phyloP scores from a whole-genome alignment of 2,797 vertebrate species.

The Dipus sagitta region DNA sequence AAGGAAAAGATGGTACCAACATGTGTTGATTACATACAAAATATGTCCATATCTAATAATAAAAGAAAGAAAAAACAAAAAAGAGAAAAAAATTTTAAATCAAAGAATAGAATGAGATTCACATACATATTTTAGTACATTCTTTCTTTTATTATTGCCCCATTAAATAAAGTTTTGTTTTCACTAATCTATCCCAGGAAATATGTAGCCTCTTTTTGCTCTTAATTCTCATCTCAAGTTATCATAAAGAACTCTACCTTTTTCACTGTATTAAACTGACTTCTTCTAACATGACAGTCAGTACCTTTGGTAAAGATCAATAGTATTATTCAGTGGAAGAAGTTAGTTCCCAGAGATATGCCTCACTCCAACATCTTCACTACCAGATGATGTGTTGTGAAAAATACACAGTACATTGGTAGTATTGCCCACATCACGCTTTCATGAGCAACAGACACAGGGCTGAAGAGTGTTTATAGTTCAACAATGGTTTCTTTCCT shows the following conservation, averaged over 20 bases:
- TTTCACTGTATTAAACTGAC: background rate
- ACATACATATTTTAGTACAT: background rate
- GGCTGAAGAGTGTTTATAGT: background rate
- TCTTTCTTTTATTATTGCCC: background rate
- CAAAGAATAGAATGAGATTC: background rate
- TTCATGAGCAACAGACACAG: slow-evolving; percentile 1
- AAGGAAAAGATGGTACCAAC: no score
- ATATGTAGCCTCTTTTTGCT: background rate
- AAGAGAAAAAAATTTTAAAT: background rate
- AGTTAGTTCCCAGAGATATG: background rate
- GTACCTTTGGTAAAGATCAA: background rate
- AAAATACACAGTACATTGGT: background rate
- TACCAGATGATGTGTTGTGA: background rate
- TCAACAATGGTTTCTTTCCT: background rate
- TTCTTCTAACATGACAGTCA: background rate
- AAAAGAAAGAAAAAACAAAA: background rate
- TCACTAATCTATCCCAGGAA: background rate
- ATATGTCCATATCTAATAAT: no score
- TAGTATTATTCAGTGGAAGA: background rate
- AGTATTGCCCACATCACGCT: background rate
- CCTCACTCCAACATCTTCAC: background rate
- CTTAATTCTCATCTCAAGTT: background rate
- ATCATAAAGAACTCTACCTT: background rate
- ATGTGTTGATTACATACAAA: no score
- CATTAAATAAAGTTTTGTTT: background rate